Evolutionary conservation across 37 sponge, comb jelly and placozoan genomes (phyloP).

Genomic region (Hormiphora californensis): DNA sequence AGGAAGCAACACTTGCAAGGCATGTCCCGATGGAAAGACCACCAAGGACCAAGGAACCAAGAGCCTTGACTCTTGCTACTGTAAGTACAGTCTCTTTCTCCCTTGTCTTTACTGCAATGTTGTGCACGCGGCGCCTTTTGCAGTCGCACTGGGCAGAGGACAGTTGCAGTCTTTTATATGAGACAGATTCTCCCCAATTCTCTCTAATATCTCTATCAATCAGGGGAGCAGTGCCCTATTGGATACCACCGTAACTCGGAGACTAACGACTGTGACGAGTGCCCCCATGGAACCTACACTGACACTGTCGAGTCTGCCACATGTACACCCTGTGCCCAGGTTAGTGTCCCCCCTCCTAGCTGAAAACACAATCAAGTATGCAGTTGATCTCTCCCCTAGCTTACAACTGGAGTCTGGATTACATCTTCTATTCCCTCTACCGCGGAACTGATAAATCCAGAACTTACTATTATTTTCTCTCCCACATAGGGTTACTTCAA

Average conservation of each 20-base stretch:
- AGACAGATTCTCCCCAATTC: no score
- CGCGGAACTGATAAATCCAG: no score
- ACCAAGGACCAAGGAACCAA: background rate
- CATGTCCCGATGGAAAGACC: background rate
- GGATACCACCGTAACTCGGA: conserved; percentile 18
- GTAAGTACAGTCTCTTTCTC: background rate
- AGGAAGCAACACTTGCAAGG: background rate
- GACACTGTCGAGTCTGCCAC: background rate
- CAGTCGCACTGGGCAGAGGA: background rate
- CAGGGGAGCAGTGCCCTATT: conserved; percentile 23
- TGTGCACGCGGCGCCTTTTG: background rate
- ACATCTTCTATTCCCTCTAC: no score
- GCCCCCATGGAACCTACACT: background rate
- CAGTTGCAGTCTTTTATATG: background rate
- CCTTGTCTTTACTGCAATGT: background rate
- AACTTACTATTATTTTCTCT: no score
- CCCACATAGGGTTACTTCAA: conserved; percentile 12
- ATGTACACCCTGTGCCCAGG: background rate
- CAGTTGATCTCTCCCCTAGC: no score
- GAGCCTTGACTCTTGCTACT: background rate
- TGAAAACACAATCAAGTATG: no score
- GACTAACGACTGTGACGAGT: conserved; percentile 21
- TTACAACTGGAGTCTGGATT: no score
- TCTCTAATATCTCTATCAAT: background rate
- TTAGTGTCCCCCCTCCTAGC: no score